Percentiles rank a stretch among this genome's conserved stretches.
These are phyloP conservation scores for Xanthia icteritia DNA, from an alignment of 2,888 invertebrate species.

Conservation along the genomic window DNA sequence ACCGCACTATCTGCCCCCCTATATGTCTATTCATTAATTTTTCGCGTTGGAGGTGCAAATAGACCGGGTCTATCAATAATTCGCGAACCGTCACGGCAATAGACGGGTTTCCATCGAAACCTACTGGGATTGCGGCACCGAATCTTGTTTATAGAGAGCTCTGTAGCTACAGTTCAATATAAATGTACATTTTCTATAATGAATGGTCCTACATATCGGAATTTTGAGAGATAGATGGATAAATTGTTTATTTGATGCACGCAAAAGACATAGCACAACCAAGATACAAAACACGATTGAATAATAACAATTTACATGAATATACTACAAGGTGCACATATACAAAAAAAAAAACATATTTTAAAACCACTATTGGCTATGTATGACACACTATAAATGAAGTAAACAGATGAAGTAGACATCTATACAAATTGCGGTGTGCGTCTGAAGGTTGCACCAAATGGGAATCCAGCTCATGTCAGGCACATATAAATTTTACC, in stretches of 20 bases:
- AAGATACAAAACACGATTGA: too few species aligned
- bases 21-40: slow-evolving; percentile 43
- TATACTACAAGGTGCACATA: too few species aligned
- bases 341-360: too few species aligned
- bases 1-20: background rate
- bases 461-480: background rate
- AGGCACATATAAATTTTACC: background rate
- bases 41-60: slow-evolving; percentile 52
- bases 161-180: slow-evolving; percentile 23
- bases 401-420: background rate
- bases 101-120: slow-evolving; percentile 70
- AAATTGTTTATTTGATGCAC: too few species aligned
- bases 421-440: background rate
- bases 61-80: slow-evolving; percentile 76
- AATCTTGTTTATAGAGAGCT: slow-evolving; percentile 33
- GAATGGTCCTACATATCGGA: background rate
- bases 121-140: slow-evolving; percentile 66
- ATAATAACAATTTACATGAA: too few species aligned
- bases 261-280: too few species aligned
- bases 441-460: background rate
- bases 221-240: background rate
- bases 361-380: too few species aligned
- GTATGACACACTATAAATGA: too few species aligned
- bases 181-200: slow-evolving; percentile 45
- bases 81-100: slow-evolving; percentile 69